Evolutionary conservation across 2,888 invertebrate species (phyloP).

Genomic region (Agriopis leucophaearia): DNA sequence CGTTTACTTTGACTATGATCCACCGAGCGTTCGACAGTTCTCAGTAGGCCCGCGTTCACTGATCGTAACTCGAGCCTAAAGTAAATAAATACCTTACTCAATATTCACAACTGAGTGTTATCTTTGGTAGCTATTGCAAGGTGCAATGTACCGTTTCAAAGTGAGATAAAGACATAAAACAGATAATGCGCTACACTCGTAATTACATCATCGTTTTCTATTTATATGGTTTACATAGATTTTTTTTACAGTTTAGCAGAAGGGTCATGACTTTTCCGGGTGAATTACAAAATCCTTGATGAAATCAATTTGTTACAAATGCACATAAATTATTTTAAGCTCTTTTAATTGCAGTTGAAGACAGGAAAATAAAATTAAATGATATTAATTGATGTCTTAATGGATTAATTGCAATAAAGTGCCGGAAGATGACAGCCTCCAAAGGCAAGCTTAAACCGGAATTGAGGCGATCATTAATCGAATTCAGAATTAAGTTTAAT

Average conservation of each 20-base stretch:
- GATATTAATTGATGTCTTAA: conserved; percentile 42
- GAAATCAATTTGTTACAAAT: conserved; percentile 27
- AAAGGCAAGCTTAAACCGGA: conserved; percentile 41
- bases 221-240: conserved; percentile 8
- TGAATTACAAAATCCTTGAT: conserved; percentile 19
- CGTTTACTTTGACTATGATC: conserved; percentile 59
- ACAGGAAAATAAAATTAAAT: conserved; percentile 30
- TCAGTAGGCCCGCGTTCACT: conserved; percentile 60
- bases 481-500: conserved; percentile 52
- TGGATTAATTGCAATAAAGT: conserved; percentile 40
- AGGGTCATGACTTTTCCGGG: conserved; percentile 15
- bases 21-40: conserved; percentile 50
- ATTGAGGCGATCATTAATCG: conserved; percentile 50
- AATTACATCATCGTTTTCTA: conserved; percentile 29
- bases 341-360: conserved; percentile 29
- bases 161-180: conserved; percentile 42
- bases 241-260: conserved; percentile 4
- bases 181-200: conserved; percentile 27
- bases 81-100: conserved; percentile 49
- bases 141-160: conserved; percentile 45
- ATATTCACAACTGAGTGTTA: conserved; percentile 40
- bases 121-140: conserved; percentile 42
- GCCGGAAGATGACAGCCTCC: conserved; percentile 41
- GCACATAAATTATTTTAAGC: conserved; percentile 32
- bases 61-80: conserved; percentile 50